These are phyloP conservation scores for Drosophila auraria DNA, from an alignment of 1,140 invertebrate genomes.

Conservation along the genomic window DNA sequence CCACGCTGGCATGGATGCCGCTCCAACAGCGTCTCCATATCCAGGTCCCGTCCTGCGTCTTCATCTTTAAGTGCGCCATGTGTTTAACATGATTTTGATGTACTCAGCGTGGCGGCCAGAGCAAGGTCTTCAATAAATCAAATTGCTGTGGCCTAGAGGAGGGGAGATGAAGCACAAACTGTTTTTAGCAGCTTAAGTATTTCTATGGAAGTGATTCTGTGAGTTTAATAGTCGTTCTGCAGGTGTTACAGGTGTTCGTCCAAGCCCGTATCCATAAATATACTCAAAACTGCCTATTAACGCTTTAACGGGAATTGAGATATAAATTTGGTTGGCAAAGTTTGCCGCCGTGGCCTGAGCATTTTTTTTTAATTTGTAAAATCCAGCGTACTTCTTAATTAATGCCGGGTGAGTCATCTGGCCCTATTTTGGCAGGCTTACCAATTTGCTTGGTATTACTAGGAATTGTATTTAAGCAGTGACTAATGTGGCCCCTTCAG, in stretches of 20 bases:
- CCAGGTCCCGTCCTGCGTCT: neutral
- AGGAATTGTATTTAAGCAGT: neutral
- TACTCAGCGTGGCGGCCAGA: conserved; percentile 31
- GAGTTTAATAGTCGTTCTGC: conserved; percentile 21
- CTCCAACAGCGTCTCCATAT: neutral
- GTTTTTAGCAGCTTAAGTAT: conserved; percentile 45
- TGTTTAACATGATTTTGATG: conserved; percentile 69
- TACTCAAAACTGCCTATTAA: conserved; percentile 17
- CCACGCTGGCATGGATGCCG: conserved; percentile 11
- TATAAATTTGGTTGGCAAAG: conserved; percentile 6
- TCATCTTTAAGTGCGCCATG: conserved; percentile 54
- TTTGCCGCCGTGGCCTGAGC: neutral
- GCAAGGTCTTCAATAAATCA: conserved; percentile 72
- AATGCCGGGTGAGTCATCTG: conserved; percentile 2
- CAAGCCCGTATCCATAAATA: conserved; percentile 5
- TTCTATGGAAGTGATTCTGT: conserved; percentile 49
- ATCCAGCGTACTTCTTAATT: neutral
- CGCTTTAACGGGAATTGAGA: conserved; percentile 26
- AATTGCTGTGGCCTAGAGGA: conserved; percentile 36
- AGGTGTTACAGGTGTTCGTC: conserved; percentile 16
- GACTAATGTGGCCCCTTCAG: neutral
- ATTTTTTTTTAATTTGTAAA: neutral
- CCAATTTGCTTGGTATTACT: neutral
- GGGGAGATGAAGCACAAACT: conserved; percentile 25
- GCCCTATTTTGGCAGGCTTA: neutral